These are phyloP conservation scores for Cantharis rufa DNA, from an alignment of 2,888 invertebrate genomes.

Conservation along the genomic window DNA sequence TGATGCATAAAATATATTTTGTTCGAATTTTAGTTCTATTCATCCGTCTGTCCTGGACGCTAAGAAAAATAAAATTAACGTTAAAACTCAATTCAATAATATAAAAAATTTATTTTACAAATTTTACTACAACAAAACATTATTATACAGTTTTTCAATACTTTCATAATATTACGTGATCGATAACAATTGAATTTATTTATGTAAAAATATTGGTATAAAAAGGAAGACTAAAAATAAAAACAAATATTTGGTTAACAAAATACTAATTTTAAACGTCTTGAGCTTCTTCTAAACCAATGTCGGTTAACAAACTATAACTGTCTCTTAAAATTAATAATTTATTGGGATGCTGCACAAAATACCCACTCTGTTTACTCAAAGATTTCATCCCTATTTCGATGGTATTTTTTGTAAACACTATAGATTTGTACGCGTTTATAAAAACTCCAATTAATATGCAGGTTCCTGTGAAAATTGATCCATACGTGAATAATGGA, in stretches of 20 bases:
- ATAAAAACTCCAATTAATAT: conserved; percentile 70
- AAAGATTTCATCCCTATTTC: conserved; percentile 77
- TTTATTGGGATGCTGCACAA: conserved; percentile 52
- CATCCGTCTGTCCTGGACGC: too few relatives aligned
- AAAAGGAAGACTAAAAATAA: background rate
- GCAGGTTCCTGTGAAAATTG: conserved; percentile 70
- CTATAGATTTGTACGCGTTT: conserved; percentile 74
- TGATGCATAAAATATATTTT: too few relatives aligned
- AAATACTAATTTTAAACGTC: conserved; percentile 13
- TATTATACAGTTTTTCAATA: background rate
- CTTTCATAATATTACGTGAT: background rate
- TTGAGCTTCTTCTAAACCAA: conserved; percentile 5
- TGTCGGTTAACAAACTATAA: conserved; percentile 10
- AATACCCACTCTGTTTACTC: conserved; percentile 66
- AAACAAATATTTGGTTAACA: background rate
- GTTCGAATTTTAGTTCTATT: too few relatives aligned
- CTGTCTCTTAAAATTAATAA: conserved; percentile 14
- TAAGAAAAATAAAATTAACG: too few relatives aligned
- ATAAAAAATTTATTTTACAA: background rate
- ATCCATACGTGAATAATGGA: conserved; percentile 72
- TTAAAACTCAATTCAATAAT: background rate
- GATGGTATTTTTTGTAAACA: conserved; percentile 74
- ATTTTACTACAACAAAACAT: background rate
- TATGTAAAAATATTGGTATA: background rate
- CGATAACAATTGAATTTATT: background rate